phyloP scores from a whole-genome alignment of 2,113 vertebrate species.

The Centropristis striata region DNA sequence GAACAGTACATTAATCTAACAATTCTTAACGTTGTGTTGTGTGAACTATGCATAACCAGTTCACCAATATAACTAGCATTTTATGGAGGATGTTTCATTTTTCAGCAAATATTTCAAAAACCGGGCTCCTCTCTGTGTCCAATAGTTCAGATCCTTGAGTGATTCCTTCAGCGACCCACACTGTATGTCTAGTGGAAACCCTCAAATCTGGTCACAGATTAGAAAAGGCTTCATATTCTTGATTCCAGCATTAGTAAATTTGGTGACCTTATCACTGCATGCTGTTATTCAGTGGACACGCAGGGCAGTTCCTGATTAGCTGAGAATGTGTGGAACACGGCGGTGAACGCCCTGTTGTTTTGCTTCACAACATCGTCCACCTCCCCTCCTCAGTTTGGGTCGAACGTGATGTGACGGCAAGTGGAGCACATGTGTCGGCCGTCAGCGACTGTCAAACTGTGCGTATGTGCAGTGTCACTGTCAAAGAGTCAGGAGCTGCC shows the following conservation, averaged over 20 bases:
- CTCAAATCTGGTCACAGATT: constrained; percentile 82
- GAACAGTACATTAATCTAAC: no score
- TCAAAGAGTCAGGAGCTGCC: constrained; percentile 58
- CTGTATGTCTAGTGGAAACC: constrained; percentile 56
- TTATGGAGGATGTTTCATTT: constrained; percentile 22
- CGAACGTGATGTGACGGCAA: constrained; percentile 34
- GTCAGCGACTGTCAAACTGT: constrained; percentile 48
- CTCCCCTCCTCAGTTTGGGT: constrained; percentile 48
- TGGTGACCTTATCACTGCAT: constrained; percentile 70
- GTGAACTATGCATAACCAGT: no score
- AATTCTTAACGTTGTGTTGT: no score
- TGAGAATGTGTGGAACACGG: constrained; percentile 62
- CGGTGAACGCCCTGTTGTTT: constrained; percentile 76
- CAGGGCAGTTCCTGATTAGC: constrained; percentile 73
- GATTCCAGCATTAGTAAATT: constrained; percentile 78
- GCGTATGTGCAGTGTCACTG: constrained; percentile 76
- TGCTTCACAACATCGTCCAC: constrained; percentile 54
- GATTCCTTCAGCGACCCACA: constrained; percentile 62
- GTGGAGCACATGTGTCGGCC: constrained; percentile 57
- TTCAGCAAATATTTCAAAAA: constrained; percentile 1
- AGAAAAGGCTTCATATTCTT: constrained; percentile 64
- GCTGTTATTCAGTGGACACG: constrained; percentile 61
- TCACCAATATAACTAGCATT: not conserved
- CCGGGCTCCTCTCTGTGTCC: constrained; percentile 10
- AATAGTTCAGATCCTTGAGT: constrained; percentile 30